These are phyloP conservation scores for Zhengitettix transpicula DNA, from an alignment of 2,888 invertebrate species.

Conservation along the genomic window DNA sequence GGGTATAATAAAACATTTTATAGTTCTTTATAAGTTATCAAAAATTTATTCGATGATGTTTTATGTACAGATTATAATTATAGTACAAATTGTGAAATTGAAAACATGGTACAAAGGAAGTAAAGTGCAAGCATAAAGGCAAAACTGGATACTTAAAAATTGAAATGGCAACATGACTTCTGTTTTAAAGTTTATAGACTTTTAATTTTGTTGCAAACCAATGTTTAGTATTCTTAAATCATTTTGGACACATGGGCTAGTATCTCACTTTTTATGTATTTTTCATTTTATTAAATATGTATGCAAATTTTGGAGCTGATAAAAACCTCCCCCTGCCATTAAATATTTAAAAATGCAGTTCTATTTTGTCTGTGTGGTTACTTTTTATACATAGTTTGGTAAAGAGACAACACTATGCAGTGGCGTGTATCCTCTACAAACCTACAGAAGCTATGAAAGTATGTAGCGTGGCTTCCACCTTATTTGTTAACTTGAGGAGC, in stretches of 20 bases:
- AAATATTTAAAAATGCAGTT: not conserved
- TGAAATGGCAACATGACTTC: conserved; percentile 9
- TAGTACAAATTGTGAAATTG: conserved; percentile 13
- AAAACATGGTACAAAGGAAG: conserved; percentile 12
- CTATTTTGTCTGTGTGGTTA: not conserved
- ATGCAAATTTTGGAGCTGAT: conserved; percentile 8
- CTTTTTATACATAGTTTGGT: not conserved
- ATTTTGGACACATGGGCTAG: conserved; percentile 10
- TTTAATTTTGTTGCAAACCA: conserved; percentile 7
- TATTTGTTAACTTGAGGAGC: no score
- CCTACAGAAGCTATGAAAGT: conserved; percentile 7
- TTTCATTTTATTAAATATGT: not conserved
- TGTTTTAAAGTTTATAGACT: conserved; percentile 4
- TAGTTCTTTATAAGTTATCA: conserved; percentile 12
- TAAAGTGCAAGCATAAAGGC: conserved; percentile 12
- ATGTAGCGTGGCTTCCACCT: not conserved
- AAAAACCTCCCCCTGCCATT: conserved; percentile 6
- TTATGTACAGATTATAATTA: conserved; percentile 13
- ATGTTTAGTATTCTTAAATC: conserved; percentile 4
- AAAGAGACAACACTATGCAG: conserved; percentile 1
- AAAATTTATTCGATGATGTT: conserved; percentile 14
- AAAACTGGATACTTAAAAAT: conserved; percentile 11
- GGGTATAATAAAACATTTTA: not conserved
- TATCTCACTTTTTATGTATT: conserved; percentile 3
- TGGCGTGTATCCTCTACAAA: conserved; percentile 4